Evolutionary conservation across 2,888 invertebrate species (phyloP).

Genomic region (Taphrorychus bicolor): DNA sequence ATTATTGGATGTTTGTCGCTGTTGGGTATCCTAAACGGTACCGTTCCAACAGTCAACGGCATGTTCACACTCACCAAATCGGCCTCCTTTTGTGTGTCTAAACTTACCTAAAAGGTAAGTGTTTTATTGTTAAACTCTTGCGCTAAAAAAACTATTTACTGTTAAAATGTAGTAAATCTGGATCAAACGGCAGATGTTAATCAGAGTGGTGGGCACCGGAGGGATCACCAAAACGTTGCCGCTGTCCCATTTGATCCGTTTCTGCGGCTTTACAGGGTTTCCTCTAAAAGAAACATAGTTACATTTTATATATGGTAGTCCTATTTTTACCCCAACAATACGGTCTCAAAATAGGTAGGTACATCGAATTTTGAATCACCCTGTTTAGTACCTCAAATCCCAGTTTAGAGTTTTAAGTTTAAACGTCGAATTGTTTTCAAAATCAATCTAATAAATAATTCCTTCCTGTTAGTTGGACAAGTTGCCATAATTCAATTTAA

Average conservation of each 20-base stretch:
- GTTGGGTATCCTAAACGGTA: constrained; percentile 74
- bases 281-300: constrained; percentile 58
- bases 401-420: too few relatives aligned
- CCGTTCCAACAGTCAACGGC: constrained; percentile 77
- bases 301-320: not conserved
- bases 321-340: too few relatives aligned
- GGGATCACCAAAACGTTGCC: constrained; percentile 72
- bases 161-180: constrained; percentile 75
- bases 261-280: constrained; percentile 68
- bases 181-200: constrained; percentile 72
- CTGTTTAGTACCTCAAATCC: too few relatives aligned
- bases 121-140: too few relatives aligned
- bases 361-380: too few relatives aligned
- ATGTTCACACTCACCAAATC: constrained; percentile 77
- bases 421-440: too few relatives aligned
- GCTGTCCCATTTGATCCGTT: constrained; percentile 71
- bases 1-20: constrained; percentile 67
- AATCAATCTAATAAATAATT: too few relatives aligned
- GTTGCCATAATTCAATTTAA: too few relatives aligned
- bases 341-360: too few relatives aligned
- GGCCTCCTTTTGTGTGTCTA: constrained; percentile 73
- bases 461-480: too few relatives aligned
- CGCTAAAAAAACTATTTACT: constrained; percentile 61
- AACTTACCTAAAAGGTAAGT: constrained; percentile 72
- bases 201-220: constrained; percentile 76